Base-by-base conservation (phyloP, 2,888 invertebrate species). In the Drosophila cognata region DNA sequence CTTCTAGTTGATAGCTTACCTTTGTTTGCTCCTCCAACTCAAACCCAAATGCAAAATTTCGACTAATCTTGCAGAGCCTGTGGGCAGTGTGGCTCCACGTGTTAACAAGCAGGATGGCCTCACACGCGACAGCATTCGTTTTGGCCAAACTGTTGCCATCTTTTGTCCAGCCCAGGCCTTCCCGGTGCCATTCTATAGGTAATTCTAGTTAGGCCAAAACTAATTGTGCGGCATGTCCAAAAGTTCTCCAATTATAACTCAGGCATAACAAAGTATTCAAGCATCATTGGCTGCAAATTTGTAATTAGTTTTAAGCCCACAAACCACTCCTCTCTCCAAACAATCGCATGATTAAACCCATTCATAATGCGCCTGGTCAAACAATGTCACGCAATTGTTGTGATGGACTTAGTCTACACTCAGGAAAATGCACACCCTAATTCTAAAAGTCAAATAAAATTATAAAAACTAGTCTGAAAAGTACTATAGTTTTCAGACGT, bases 91-190 rank as follows among this genome's bases (percentile, higher is more conserved):
- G 48, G 91, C 91, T 2, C 93, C 93, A 93, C 96, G 96, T 94
- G 96, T 96, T 91, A 95, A 96, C 57, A 95, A 96, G 75, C 93
- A 95, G 93, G 96, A 96, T 94, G 91, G 94, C 93, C 85, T 94
- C 93, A 94, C 94, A 94, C 93, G 94, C 94, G 92, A 95, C 94
- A 91, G 87, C n/a, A 95, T 96, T 92, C 95, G 95, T 35, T 94
- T 95, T 63, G 92, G 94, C 93, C 95, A 95, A 93, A 89, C 77
- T 57, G 73, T 91, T 28, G 86, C 91, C 16, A 72, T 92, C 28
- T 85, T 91, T 51, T 96, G 96, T 92, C 96, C 96, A 61, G 96
- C 95, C 63, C 96, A 96, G 93, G 94, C 92, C 29, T 85, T 94
- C 93, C 92, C 94, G 91, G 91, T 94, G 92, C 93, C 92, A 46